Base-by-base conservation (phyloP, 2,888 invertebrate species). In the Mellilla xanthometata region DNA sequence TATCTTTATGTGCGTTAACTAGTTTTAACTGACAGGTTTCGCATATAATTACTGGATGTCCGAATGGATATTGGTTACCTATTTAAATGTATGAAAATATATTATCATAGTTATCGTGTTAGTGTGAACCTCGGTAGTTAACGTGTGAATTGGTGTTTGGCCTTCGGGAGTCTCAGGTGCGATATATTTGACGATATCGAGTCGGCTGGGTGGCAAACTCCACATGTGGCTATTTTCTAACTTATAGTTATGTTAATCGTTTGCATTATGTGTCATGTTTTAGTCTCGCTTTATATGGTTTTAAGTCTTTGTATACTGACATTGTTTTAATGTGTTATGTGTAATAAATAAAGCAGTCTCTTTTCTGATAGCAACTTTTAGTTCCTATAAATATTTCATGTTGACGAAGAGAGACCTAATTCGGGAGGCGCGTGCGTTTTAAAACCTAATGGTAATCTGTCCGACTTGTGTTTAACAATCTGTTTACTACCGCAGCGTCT, bases 371-470 rank as follows among this genome's bases (percentile, higher is more conserved):
- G n/a, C n/a, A n/a, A n/a, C n/a, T n/a, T n/a, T n/a, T n/a, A n/a
- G n/a, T 46, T 46, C 42, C 47, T 66, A 77, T 80, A 64, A 73
- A 78, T 78, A 79, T 79, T 77, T 71, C 68, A 77, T 77, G 62
- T 2, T 13, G 27, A 19, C 59, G 54, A 60, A 59, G 58, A 62
- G 60, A 70, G 68, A 66, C 66, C 72, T 66, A 67, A 67, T 68
- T 62, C 64, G 56, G 54, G 58, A 62, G 62, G 62, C 61, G 58
- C 64, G 58, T 52, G 55, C 56, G 49, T 45, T 56, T 50, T 57
- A 59, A n/a, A 70, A 66, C 57, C 50, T 58, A 57, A 70, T 67
- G 65, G 53, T 68, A 67, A 71, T 68, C 55, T 54, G 57, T 54
- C 58, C 35, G 49, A 39, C 53, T 53, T 31, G 44, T 31, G 39